Conservation (phyloP, 2,797 vertebrate species). For the Denticeps clupeoides region DNA sequence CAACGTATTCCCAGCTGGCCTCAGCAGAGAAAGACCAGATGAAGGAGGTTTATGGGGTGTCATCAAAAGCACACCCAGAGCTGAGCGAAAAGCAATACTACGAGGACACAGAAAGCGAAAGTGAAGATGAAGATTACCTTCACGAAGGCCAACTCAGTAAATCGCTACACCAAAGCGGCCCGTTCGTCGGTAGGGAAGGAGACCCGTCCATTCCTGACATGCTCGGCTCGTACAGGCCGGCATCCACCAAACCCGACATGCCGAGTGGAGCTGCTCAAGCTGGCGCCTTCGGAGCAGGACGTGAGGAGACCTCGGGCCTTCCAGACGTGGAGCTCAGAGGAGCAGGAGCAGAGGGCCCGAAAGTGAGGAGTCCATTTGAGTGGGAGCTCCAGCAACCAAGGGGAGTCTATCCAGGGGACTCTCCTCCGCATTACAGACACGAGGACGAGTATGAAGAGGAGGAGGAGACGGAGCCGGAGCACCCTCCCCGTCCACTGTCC, state of each 20-base stretch:
- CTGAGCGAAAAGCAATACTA: conserved; percentile 57
- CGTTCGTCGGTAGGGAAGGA: conserved; percentile 21
- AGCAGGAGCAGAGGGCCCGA: conserved; percentile 38
- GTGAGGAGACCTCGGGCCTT: conserved; percentile 21
- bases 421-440: conserved; percentile 60
- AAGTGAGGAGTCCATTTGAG: conserved; percentile 50
- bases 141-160: conserved; percentile 50
- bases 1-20: conserved; percentile 44
- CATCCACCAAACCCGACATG: conserved; percentile 47
- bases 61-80: conserved; percentile 64
- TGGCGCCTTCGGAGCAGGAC: conserved; percentile 37
- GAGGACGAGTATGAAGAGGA: conserved; percentile 65
- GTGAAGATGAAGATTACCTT: conserved; percentile 59
- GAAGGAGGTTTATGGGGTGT: conserved; percentile 65
- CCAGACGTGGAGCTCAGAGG: conserved; percentile 44
- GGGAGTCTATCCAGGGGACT: conserved; percentile 56
- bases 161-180: conserved; percentile 40
- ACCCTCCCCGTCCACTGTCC: conserved; percentile 68
- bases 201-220: conserved; percentile 48
- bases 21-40: conserved; percentile 53
- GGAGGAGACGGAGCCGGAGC: conserved; percentile 61
- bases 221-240: conserved; percentile 49
- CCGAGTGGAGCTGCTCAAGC: conserved; percentile 74
- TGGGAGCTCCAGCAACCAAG: conserved; percentile 58
- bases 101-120: conserved; percentile 64